These are phyloP conservation scores for Tragelaphus scriptus DNA, from an alignment of 2,113 vertebrate genomes.

Conservation along the genomic window DNA sequence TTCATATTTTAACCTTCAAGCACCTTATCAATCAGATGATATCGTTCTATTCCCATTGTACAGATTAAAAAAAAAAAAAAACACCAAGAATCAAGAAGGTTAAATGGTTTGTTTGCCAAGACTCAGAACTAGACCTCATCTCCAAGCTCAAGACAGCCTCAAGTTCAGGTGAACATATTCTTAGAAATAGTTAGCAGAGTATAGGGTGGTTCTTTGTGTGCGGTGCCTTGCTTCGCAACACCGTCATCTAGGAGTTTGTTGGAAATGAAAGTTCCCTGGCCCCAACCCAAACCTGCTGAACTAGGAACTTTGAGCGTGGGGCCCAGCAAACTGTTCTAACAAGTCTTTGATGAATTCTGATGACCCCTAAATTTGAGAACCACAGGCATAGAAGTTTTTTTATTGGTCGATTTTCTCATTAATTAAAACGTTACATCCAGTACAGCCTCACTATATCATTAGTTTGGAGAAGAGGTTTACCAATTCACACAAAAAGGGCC, in stretches of 20 bases:
- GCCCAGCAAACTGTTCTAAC: background rate
- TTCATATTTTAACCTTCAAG: conserved; percentile 9
- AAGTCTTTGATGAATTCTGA: background rate
- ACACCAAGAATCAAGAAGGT: background rate
- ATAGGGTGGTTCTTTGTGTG: background rate
- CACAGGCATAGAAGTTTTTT: background rate
- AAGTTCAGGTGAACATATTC: background rate
- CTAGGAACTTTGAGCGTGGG: background rate
- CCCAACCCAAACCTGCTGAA: background rate
- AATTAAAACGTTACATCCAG: background rate
- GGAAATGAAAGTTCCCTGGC: background rate
- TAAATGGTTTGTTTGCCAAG: background rate
- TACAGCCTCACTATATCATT: background rate
- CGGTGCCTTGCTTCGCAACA: background rate
- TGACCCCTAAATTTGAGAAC: background rate
- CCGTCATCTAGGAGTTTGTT: background rate
- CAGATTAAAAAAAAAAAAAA: background rate
- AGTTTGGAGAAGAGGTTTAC: background rate
- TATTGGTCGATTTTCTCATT: background rate
- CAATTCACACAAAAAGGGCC: background rate
- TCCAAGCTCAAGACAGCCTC: background rate
- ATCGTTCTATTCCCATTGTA: background rate
- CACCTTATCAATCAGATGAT: background rate
- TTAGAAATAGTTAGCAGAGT: background rate
- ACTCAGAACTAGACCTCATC: background rate